Conservation (phyloP, 2,888 invertebrate species). For the Sesamia inferens region DNA sequence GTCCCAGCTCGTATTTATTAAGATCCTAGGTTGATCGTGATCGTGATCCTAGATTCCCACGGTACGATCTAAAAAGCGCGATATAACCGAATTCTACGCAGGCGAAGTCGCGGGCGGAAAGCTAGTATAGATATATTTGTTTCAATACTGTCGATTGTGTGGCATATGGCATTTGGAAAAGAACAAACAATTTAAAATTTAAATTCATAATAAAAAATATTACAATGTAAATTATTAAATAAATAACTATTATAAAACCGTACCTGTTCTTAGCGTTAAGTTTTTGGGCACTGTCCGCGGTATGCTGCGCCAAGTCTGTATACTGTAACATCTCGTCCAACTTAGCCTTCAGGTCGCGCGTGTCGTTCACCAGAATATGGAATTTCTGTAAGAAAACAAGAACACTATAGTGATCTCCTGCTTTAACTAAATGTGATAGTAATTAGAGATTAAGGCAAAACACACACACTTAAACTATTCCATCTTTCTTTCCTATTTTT, state of each 20-base stretch:
- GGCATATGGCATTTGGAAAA: background rate
- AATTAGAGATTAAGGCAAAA: background rate
- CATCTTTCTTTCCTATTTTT: too few species aligned
- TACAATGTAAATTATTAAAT: too few species aligned
- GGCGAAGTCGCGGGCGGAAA: too few species aligned
- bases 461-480: too few species aligned
- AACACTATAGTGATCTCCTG: background rate
- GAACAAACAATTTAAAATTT: background rate
- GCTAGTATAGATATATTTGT: too few species aligned
- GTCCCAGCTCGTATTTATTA: too few species aligned
- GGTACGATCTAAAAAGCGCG: too few species aligned
- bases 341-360: conserved; percentile 91
- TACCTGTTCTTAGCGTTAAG: conserved; percentile 90
- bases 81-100: too few species aligned
- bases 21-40: too few species aligned
- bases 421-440: background rate
- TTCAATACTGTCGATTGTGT: background rate
- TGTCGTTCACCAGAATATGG: conserved; percentile 88
- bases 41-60: too few species aligned
- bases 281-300: conserved; percentile 90
- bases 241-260: too few species aligned
- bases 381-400: conserved; percentile 78
- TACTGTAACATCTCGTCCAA: conserved; percentile 93
- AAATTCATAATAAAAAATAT: background rate
- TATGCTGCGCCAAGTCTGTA: conserved; percentile 91